Conservation (phyloP, 2,797 vertebrate genomes). For the Tenualosa thibaudeaui region DNA sequence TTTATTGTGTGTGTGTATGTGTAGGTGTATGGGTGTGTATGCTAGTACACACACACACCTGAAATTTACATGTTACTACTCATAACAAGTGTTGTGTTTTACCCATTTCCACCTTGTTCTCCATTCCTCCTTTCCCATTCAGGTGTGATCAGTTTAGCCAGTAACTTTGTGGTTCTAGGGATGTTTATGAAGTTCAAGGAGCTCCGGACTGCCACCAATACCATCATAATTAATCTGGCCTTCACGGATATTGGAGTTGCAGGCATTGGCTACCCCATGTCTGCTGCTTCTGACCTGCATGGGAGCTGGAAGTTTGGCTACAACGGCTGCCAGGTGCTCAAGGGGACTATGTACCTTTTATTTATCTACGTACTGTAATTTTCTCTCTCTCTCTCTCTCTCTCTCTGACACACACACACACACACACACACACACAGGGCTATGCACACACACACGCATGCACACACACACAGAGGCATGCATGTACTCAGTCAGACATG, state of each 20-base stretch:
- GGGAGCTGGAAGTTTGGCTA: conserved; percentile 96
- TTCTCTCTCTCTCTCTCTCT: no score
- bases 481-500: neutral
- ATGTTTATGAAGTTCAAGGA: conserved; percentile 95
- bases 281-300: conserved; percentile 92
- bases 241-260: conserved; percentile 95
- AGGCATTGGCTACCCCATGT: conserved; percentile 96
- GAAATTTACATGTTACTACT: no score
- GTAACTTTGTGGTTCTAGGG: conserved; percentile 89
- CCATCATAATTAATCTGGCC: conserved; percentile 94
- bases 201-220: conserved; percentile 92
- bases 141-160: conserved; percentile 90
- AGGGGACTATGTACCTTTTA: neutral
- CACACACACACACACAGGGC: no score
- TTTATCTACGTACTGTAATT: no score
- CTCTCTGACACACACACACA: no score
- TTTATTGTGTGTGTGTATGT: no score
- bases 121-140: conserved; percentile 35
- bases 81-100: neutral
- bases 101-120: neutral
- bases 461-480: neutral
- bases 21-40: no score
- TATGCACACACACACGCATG: neutral
- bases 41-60: neutral
- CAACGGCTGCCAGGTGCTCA: conserved; percentile 88